Percentiles rank a stretch among this genome's conserved stretches.
These are phyloP conservation scores for Tapirus terrestris DNA, from an alignment of 2,113 vertebrate genomes.

Conservation along the genomic window DNA sequence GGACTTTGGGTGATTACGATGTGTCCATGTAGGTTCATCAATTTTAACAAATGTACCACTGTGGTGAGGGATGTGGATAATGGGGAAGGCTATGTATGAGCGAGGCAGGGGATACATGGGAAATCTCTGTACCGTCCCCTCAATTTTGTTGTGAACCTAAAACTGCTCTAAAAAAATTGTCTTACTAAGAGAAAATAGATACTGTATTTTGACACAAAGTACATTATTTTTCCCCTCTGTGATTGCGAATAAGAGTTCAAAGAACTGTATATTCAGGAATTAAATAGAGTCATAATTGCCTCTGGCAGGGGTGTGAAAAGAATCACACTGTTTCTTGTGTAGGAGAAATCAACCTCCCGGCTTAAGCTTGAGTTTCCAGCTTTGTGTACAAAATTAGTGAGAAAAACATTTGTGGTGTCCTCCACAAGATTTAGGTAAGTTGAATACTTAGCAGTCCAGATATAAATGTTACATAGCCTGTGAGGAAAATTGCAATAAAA, in stretches of 20 bases:
- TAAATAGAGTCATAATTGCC: slow-evolving; percentile 74
- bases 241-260: slow-evolving; percentile 68
- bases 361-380: slow-evolving; percentile 58
- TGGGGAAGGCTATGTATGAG: not conserved
- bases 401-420: not conserved
- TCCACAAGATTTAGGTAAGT: slow-evolving; percentile 39
- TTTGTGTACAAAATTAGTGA: slow-evolving; percentile 66
- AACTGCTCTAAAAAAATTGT: not conserved
- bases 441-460: slow-evolving; percentile 29
- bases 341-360: slow-evolving; percentile 58
- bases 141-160: not conserved
- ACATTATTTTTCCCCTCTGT: slow-evolving; percentile 55
- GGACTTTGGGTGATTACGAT: not conserved
- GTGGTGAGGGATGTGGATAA: not conserved
- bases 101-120: no score
- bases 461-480: not conserved
- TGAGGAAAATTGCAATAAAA: slow-evolving; percentile 13
- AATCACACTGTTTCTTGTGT: slow-evolving; percentile 49
- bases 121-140: not conserved
- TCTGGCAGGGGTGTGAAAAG: slow-evolving; percentile 56
- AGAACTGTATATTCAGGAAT: slow-evolving; percentile 69
- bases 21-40: not conserved
- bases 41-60: not conserved
- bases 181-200: not conserved
- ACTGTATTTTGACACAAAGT: slow-evolving; percentile 9